These are phyloP conservation scores for Venustaconcha ellipsiformis DNA, from an alignment of 1,140 invertebrate genomes.

Conservation along the genomic window DNA sequence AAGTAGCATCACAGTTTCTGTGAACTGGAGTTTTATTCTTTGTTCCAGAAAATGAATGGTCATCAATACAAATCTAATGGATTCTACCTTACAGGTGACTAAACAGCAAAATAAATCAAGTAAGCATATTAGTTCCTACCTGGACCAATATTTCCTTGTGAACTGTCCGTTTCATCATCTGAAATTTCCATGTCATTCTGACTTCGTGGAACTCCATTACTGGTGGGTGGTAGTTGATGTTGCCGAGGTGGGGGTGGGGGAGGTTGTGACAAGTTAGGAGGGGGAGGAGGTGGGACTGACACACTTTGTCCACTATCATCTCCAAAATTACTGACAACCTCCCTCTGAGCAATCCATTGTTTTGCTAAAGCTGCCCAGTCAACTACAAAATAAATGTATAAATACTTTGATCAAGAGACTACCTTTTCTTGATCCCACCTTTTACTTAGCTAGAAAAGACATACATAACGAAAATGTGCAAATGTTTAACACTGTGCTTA, in stretches of 20 bases:
- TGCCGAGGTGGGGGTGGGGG: conserved; percentile 15
- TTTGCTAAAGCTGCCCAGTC: conserved; percentile 96
- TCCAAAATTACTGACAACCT: conserved; percentile 68
- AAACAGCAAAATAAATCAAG: background rate
- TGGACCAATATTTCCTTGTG: background rate
- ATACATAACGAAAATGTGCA: too few species aligned
- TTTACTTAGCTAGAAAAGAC: too few species aligned
- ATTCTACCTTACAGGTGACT: too few species aligned
- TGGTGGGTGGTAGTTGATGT: conserved; percentile 16
- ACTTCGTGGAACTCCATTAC: conserved; percentile 14
- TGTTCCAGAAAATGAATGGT: too few species aligned
- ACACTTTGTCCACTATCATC: background rate
- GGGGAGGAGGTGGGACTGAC: conserved; percentile 15
- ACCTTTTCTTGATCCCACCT: too few species aligned
- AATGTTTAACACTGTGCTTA: too few species aligned
- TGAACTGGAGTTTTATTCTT: too few species aligned
- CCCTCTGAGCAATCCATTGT: conserved; percentile 98
- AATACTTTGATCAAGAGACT: background rate
- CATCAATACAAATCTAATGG: too few species aligned
- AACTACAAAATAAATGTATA: conserved; percentile 72
- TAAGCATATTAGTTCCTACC: too few species aligned
- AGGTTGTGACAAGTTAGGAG: conserved; percentile 24
- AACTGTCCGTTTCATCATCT: conserved; percentile 21
- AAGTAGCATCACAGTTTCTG: too few species aligned
- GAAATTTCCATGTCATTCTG: conserved; percentile 33